Base-by-base conservation (phyloP, 1,140 invertebrate genomes). In the Drosophila leontia region DNA sequence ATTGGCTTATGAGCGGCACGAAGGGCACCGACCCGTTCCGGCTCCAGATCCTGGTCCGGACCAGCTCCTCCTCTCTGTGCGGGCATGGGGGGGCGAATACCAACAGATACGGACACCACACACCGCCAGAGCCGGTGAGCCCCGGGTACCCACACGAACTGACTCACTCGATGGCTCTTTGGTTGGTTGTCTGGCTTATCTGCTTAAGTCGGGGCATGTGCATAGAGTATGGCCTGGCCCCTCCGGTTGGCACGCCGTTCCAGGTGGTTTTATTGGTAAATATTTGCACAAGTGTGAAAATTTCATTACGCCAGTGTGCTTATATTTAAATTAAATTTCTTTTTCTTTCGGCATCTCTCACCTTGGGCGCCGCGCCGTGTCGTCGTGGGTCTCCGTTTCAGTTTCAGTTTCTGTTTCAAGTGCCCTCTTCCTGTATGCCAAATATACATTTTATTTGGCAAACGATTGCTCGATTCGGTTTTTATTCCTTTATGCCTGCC, bases 281-380 rank as follows among this genome's bases (percentile, higher is more conserved):
- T 91, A 91, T 91, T 91, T 91, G 85, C 90, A 91, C 90, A 91
- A 91, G 90, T 91, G 90, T 91, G 90, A 91, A 91, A 91, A 91
- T 91, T 91, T 91, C 90, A 91, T 91, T 91, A 91, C 85, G 80
- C 80, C 75, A 68, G 83, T 84, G 69, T 91, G 86, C 90, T 87
- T 91, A 91, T 91, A 91, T 91, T 91, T 91, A 91, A 91, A 91
- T 91, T 90, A 91, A 88, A 85, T 91, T 91, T 91, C 80, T 90
- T 80, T 72, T 77, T 61, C 74, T 75, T 63, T 64, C 75, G 77
- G 56, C 67, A 57, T 63, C 47, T 68, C 47, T 71, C 67, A 44
- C 70, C 53, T 63, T 56, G 63, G 59, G 74, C 32, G 69, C 35
- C 56, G 17, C 51, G 12, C 9, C 48, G 23, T 75, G 41, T 50